Base-by-base conservation (phyloP, 2,888 invertebrate genomes). In the Sicus ferrugineus region DNA sequence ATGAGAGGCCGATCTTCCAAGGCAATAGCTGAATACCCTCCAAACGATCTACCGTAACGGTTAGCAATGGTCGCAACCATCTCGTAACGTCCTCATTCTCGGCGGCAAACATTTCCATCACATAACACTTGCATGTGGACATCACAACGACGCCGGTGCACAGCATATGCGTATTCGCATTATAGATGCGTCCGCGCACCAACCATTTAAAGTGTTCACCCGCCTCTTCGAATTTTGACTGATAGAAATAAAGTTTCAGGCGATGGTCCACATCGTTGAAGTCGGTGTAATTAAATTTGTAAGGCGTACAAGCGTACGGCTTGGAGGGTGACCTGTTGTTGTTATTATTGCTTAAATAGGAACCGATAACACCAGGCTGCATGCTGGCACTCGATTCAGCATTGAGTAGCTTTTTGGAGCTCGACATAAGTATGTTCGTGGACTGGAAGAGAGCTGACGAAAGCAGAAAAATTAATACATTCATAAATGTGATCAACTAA, bases 231-330 rank as follows among this genome's bases (percentile, higher is more conserved):
- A 89, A 89, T 76, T 89, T 83, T 70, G 84, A 84, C 73, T 88
- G 84, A 77, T 88, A 87, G 46, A 89, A 85, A 77, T 87, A 87
- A 3, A 88, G 80, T 77, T 89, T 89, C n/a, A 89, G 81, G 61
- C 89, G 86, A 75, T 89, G 89, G 81, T 89, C 89, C 21, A 89
- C 83, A 73, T 87, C 85, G 70, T 84, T 84, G 67, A 88, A 89
- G 76, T 89, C 86, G 6, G 77, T 85, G 73, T 87, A 89, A 42
- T 87, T 88, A 74, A 88, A 89, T 76, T 87, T 86, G 73, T 88
- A 86, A 1, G 79, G 78, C 30, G 79, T 79, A 9, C 79, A 75
- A 16, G 75, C 69, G 54, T 78, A 16, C 3, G 67, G 67, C 34
- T 65, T 67, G 0, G 26, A n/a, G n/a, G 59, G 26, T 16, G 67